Percentiles rank a stretch among this genome's conserved stretches.
These are phyloP conservation scores for Notothenia rossii DNA, from an alignment of 2,113 vertebrate species.

Conservation along the genomic window DNA sequence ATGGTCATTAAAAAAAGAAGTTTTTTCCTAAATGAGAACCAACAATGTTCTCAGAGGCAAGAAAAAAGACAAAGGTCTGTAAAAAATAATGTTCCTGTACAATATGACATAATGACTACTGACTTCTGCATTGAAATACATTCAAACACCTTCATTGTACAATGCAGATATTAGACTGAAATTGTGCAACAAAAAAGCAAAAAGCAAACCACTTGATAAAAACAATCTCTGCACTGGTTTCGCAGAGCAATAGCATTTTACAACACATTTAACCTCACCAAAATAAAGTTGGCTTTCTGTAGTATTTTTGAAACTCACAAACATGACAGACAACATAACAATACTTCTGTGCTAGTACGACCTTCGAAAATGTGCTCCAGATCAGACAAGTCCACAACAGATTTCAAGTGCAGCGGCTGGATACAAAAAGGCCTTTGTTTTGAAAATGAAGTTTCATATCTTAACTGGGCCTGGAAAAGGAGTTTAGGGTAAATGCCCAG, in stretches of 20 bases:
- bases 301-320: neutral
- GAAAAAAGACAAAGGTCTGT: neutral
- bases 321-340: neutral
- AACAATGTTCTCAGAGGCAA: neutral
- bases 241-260: neutral
- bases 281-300: neutral
- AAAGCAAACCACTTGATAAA: neutral
- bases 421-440: neutral
- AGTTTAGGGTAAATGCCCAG: neutral
- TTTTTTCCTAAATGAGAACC: neutral
- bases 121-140: conserved; percentile 36
- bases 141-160: conserved; percentile 37
- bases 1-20: neutral
- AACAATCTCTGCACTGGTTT: neutral
- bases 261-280: neutral
- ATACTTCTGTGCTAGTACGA: neutral
- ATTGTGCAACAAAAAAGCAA: conserved; percentile 6
- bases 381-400: neutral
- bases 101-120: conserved; percentile 1
- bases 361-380: neutral
- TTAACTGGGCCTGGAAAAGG: neutral
- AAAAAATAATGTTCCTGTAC: conserved; percentile 9
- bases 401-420: conserved; percentile 21
- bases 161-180: neutral
- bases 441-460: neutral